Evolutionary conservation across 1,140 invertebrate genomes (phyloP).

Genomic region (Liolophura sinensis): DNA sequence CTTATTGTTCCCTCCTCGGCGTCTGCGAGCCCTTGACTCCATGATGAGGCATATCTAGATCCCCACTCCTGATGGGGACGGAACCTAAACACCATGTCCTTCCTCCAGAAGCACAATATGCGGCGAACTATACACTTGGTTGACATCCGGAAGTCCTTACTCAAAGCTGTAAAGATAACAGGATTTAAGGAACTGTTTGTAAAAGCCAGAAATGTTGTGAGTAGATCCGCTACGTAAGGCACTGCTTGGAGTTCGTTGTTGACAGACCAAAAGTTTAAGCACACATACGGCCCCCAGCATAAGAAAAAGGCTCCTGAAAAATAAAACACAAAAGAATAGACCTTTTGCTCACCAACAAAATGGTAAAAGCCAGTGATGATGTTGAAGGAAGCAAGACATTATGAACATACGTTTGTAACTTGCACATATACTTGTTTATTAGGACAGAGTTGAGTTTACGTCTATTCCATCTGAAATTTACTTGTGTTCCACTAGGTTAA

Average conservation of each 20-base stretch:
- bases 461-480: too few species aligned
- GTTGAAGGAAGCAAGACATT: neutral
- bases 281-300: slow-evolving; percentile 29
- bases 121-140: neutral
- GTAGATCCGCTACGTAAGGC: slow-evolving; percentile 21
- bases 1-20: too few species aligned
- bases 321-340: neutral
- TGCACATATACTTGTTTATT: neutral
- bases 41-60: too few species aligned
- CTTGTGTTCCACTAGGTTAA: too few species aligned
- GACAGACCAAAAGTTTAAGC: slow-evolving; percentile 24
- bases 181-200: slow-evolving; percentile 26
- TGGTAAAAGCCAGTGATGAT: neutral
- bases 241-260: slow-evolving; percentile 18
- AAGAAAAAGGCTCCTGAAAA: slow-evolving; percentile 24
- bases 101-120: too few species aligned
- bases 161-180: slow-evolving; percentile 19
- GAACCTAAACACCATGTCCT: too few species aligned
- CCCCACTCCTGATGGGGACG: too few species aligned
- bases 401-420: neutral
- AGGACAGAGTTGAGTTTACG: neutral
- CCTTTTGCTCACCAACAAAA: neutral
- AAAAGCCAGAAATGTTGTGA: slow-evolving; percentile 26
- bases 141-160: slow-evolving; percentile 14
- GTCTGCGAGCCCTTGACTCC: too few species aligned